Evolutionary conservation across 2,888 invertebrate genomes (phyloP).

Genomic region (Sinelater perroti): DNA sequence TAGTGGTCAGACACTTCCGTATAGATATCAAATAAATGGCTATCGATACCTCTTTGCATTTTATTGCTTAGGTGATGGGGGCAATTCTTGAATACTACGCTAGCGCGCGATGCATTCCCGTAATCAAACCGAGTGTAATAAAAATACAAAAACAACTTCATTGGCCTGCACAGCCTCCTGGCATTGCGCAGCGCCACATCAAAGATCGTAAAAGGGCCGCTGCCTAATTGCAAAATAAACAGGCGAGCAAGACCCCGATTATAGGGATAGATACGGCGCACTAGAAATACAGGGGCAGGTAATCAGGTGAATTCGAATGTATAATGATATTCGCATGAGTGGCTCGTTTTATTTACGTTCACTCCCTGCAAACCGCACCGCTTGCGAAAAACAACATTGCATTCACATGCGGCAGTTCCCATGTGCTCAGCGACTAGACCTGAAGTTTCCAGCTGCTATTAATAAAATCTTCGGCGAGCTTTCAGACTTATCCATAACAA

Average conservation of each 20-base stretch:
- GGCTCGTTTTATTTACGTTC: constrained; percentile 38
- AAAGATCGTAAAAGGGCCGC: too few relatives aligned
- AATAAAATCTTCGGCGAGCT: background rate
- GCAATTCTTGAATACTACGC: too few relatives aligned
- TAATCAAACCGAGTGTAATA: too few relatives aligned
- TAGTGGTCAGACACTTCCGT: constrained; percentile 31
- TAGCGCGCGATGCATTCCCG: too few relatives aligned
- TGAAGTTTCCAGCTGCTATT: background rate
- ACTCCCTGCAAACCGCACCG: constrained; percentile 34
- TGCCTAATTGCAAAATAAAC: constrained; percentile 33
- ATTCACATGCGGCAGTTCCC: constrained; percentile 32
- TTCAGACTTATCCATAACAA: too few relatives aligned
- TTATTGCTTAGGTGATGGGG: too few relatives aligned
- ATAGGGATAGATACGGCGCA: constrained; percentile 34
- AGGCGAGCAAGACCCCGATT: constrained; percentile 31
- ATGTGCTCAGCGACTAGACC: constrained; percentile 23
- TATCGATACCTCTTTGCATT: constrained; percentile 31
- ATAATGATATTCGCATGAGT: constrained; percentile 39
- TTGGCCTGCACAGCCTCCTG: too few relatives aligned
- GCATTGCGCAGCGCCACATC: too few relatives aligned
- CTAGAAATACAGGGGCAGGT: constrained; percentile 38
- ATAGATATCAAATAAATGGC: constrained; percentile 22
- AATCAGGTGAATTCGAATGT: constrained; percentile 38
- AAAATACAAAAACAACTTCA: too few relatives aligned
- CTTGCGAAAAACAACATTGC: constrained; percentile 36